Percentiles rank a stretch among this genome's conserved stretches.
phyloP scores from a whole-genome alignment of 2,888 invertebrate species.

The Slavum lentiscoides region DNA sequence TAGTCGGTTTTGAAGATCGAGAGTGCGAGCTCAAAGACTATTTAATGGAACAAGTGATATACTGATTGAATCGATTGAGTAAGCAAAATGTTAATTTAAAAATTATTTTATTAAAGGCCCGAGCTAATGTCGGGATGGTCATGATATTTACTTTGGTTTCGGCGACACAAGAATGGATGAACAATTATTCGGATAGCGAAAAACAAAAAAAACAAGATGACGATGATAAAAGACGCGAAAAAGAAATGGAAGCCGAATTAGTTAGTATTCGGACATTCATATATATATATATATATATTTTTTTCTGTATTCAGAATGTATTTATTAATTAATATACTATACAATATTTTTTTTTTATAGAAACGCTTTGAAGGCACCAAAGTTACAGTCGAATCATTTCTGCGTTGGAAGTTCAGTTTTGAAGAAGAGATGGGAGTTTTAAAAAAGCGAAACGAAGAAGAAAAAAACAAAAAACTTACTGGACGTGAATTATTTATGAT shows the following conservation, averaged over 20 bases:
- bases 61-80: neutral
- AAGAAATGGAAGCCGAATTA: constrained; percentile 83
- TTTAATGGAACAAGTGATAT: constrained; percentile 69
- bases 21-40: constrained; percentile 71
- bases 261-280: constrained; percentile 17
- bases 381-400: constrained; percentile 92
- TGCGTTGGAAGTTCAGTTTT: constrained; percentile 91
- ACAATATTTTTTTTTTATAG: constrained; percentile 61
- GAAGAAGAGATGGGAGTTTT: constrained; percentile 79
- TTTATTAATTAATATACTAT: neutral
- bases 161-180: constrained; percentile 89
- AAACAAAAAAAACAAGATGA: constrained; percentile 74
- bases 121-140: constrained; percentile 93
- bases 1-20: constrained; percentile 75
- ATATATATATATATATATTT: too few relatives aligned
- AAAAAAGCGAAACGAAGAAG: constrained; percentile 69
- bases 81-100: neutral
- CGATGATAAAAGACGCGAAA: constrained; percentile 69
- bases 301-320: neutral
- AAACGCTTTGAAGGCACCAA: constrained; percentile 94
- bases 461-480: constrained; percentile 78
- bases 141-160: constrained; percentile 96
- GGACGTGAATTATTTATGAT: constrained; percentile 93
- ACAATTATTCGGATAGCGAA: constrained; percentile 77
- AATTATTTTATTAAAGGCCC: constrained; percentile 64